Base-by-base conservation (phyloP, 1,140 invertebrate genomes). In the Bombus haemorrhoidalis region DNA sequence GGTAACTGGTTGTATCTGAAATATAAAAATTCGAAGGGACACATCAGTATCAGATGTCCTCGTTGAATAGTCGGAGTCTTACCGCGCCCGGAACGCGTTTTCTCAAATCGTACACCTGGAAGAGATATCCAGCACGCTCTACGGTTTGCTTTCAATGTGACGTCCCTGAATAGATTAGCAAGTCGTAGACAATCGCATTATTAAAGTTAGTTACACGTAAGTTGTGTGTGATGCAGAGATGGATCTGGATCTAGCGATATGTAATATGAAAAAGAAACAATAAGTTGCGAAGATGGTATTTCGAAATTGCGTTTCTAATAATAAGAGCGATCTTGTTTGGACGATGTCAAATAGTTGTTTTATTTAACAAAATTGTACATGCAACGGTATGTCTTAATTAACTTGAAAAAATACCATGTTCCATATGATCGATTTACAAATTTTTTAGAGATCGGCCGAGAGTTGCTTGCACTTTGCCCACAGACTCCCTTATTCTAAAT, bases 1-100 rank as follows among this genome's bases (percentile, higher is more conserved):
- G 87, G 76, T 85, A 92, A 86, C 80, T 90, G 91, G 76, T 87
- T 89, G 91, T 91, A 95, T 91, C 95, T 95, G 94, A 91, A 95
- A 95, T 91, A 81, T 92, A 92, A 93, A 95, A 95, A 92, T 92
- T 92, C 89, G 91, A 85, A 90, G 77, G 86, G 87, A 81, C 91
- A 89, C 89, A 91, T 94, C 89, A 93, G 90, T 91, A 86, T 82
- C 87, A 77, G 62, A 81, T 64, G 39, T 86, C 78, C 81, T 91
- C 57, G 68, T 43, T 81, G 39, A 6, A 57, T 66, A 25, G 64
- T 64, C 25, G 78, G 41, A 15, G 74, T 83, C 83, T 86, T 87
- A 86, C 83, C 75, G 83, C 76, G 62, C 73, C 64, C 66, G 79
- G 41, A 85, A 83, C 74, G 79, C 32, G 68, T 41, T 32, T 22